Percentiles rank a stretch among this genome's conserved stretches.
Conservation (phyloP, 2,797 vertebrate genomes). For the Schizopygopsis malacanthus region DNA sequence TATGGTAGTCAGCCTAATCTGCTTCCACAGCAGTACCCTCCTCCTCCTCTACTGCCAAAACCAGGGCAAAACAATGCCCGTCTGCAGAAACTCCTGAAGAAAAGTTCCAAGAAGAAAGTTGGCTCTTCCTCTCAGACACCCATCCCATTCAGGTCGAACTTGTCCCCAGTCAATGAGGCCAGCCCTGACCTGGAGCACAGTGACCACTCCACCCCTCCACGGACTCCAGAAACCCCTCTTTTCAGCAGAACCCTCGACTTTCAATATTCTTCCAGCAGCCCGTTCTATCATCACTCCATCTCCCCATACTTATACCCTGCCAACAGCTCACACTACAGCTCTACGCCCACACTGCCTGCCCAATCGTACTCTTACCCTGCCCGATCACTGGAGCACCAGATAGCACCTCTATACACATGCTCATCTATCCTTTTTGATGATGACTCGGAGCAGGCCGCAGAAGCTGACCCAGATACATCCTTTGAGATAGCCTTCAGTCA, state of each 20-base stretch:
- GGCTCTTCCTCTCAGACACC: constrained; percentile 73
- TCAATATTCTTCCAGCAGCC: constrained; percentile 66
- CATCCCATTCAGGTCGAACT: constrained; percentile 83
- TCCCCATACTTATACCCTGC: constrained; percentile 75
- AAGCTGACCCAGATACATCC: constrained; percentile 47
- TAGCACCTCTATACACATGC: constrained; percentile 77
- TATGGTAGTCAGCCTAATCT: constrained; percentile 72
- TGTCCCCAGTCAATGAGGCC: constrained; percentile 93
- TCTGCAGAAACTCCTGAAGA: constrained; percentile 90
- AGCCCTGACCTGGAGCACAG: constrained; percentile 85
- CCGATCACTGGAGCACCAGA: constrained; percentile 67
- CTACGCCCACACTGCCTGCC: constrained; percentile 68
- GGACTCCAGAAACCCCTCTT: constrained; percentile 70
- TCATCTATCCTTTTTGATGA: constrained; percentile 69
- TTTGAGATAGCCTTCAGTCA: constrained; percentile 51
- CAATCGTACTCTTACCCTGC: constrained; percentile 63
- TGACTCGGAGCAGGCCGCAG: constrained; percentile 56
- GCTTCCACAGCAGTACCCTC: constrained; percentile 76
- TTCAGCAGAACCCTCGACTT: constrained; percentile 61
- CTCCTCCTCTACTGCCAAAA: constrained; percentile 90
- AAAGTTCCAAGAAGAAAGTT: constrained; percentile 82
- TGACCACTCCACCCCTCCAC: constrained; percentile 75
- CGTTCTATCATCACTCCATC: constrained; percentile 59
- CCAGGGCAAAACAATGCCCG: constrained; percentile 88
- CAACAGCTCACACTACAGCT: constrained; percentile 64